These are phyloP conservation scores for Cydia fagiglandana DNA, from an alignment of 1,140 invertebrate species.

Conservation along the genomic window DNA sequence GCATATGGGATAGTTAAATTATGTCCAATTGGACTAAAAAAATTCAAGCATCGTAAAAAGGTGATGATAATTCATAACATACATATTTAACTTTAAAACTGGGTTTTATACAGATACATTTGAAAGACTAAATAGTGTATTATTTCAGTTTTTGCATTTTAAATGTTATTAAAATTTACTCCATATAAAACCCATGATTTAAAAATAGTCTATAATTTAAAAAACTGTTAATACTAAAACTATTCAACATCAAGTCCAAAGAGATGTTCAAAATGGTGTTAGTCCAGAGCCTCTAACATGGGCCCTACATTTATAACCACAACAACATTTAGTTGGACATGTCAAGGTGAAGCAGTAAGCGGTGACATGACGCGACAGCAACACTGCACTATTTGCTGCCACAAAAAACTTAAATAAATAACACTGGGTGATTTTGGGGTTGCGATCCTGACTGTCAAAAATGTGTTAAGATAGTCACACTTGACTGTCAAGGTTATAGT, in stretches of 20 bases:
- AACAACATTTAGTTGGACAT: background rate
- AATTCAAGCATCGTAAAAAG: background rate
- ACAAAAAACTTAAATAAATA: no score
- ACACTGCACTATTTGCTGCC: no score
- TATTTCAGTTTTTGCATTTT: no score
- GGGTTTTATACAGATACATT: background rate
- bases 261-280: background rate
- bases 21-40: background rate
- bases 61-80: background rate
- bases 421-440: no score
- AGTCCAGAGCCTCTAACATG: background rate
- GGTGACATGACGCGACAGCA: background rate
- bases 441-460: no score
- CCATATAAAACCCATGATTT: background rate
- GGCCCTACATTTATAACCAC: background rate
- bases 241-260: slow-evolving; percentile 11
- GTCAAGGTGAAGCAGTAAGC: background rate
- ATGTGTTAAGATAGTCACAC: no score
- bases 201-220: background rate
- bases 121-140: background rate
- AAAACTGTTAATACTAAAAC: slow-evolving; percentile 9
- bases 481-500: no score
- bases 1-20: background rate
- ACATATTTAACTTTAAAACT: background rate
- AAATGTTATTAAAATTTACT: background rate